Evolutionary conservation across 2,797 vertebrate species (phyloP), one percentile per base, ranked within the genome.

Genomic region (Sebastes oblongus): DNA sequence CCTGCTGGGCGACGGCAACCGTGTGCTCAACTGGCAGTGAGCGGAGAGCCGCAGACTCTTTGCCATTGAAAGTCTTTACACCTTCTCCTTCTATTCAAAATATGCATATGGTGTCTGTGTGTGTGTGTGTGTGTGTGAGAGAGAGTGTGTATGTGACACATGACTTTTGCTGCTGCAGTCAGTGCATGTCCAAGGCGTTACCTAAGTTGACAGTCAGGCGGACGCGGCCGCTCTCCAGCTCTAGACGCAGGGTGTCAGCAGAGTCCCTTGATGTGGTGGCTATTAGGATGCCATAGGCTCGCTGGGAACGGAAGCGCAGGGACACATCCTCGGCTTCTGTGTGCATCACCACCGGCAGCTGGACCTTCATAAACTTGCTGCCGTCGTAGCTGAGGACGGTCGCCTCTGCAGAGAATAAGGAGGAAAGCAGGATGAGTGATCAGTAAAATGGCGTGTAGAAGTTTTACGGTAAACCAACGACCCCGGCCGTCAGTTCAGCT

Each of bases 311-410:
- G 93, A 99, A 99, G 68, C 98, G 94, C 83, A 99, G 92, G 4
- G 97, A 98, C 85, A 99, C 97, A 1, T 99, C 98, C 89, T 99
- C 98, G 0, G 98, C 98, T 75, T 99, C 98, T 0, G 98, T 99
- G 86, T 98, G 98, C 98, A 99, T 99, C 87, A 98, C 98, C 90
- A 98, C 94, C 0, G 98, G 98, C 77, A 99, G 96, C 86, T 99
- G 98, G 88, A 99, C 97, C 93, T 99, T 99, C 98, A 99, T 99
- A 77, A 98, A 99, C 96, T 99, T 99, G 60, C 98, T 98, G 91
- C 98, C 98, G 14, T 99, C 98, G 1, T 99, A 99, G 92, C 98
- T 99, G 89, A 99, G 94, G 86, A 99, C 93, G 0, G 98, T 99
- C 32, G 98, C 98, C 88, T 99, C 98, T 99, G 91, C 42, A 55